phyloP scores from a whole-genome alignment of 2,113 vertebrate genomes.

The Globicephala melas region DNA sequence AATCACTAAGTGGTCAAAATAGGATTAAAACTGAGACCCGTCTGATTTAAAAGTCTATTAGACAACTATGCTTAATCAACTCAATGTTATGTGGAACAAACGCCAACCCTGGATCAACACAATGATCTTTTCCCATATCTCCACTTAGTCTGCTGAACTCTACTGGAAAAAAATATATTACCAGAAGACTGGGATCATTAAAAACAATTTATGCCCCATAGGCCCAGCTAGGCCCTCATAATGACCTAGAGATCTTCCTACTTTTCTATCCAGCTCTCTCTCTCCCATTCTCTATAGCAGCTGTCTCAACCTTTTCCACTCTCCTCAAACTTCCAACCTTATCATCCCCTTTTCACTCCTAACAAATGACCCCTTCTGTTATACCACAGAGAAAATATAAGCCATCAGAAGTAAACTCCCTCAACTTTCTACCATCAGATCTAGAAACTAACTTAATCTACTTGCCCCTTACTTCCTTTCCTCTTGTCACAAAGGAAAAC shows the following conservation, averaged over 20 bases:
- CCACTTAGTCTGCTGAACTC: background rate
- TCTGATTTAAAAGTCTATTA: background rate
- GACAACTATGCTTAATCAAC: background rate
- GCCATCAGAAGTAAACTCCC: background rate
- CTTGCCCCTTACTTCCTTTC: background rate
- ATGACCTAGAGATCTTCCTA: background rate
- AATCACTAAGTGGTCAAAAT: background rate
- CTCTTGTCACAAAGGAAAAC: background rate
- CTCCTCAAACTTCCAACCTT: background rate
- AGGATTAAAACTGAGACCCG: background rate
- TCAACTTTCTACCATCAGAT: background rate
- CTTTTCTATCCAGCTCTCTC: background rate
- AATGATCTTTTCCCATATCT: background rate
- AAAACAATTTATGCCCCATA: background rate
- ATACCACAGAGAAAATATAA: background rate
- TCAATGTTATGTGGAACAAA: background rate
- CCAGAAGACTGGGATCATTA: background rate
- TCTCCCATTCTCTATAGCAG: background rate
- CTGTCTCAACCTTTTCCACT: background rate
- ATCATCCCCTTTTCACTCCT: background rate
- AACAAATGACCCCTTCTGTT: background rate
- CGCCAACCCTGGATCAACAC: background rate
- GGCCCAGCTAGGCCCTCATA: background rate
- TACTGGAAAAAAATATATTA: background rate
- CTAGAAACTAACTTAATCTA: background rate